These are phyloP conservation scores for Grapholita molesta DNA, from an alignment of 1,140 invertebrate genomes.

Conservation along the genomic window DNA sequence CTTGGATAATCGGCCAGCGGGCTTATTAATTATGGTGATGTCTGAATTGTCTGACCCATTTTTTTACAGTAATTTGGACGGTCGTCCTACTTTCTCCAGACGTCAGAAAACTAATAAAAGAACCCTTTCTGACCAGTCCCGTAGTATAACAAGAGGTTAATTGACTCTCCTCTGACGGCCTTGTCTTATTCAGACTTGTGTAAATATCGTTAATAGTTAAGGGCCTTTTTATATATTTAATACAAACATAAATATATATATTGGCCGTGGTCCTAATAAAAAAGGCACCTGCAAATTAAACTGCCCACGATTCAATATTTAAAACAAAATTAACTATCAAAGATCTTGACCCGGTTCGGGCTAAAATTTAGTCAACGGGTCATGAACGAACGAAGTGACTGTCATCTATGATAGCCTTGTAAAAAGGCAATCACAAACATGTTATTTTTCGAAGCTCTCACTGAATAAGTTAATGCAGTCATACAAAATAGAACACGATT, in stretches of 20 bases:
- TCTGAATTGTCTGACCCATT: not conserved
- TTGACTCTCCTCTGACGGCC: no score
- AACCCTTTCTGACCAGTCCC: not conserved
- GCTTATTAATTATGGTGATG: no score
- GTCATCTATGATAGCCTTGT: conserved; percentile 68
- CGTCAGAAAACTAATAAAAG: not conserved
- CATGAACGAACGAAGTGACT: conserved; percentile 65
- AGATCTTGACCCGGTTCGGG: conserved; percentile 72
- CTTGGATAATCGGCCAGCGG: no score
- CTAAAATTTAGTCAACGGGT: conserved; percentile 72
- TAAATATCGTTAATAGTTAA: no score
- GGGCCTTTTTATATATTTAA: no score
- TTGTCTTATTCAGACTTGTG: no score
- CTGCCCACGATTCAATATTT: conserved; percentile 51
- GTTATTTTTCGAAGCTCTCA: no score
- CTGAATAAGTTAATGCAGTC: no score
- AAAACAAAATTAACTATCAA: conserved; percentile 61
- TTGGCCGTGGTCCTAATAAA: no score
- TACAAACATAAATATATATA: no score
- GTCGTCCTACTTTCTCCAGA: not conserved
- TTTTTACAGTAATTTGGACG: not conserved
- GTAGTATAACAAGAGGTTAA: no score
- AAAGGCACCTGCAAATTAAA: conserved; percentile 29
- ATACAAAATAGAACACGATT: no score
- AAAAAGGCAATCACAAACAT: not conserved